A percentile compares a stretch with the other conserved stretches of the same genome.
phyloP scores from a whole-genome alignment of 1,140 invertebrate species.

The Thereuonema tuberculata region DNA sequence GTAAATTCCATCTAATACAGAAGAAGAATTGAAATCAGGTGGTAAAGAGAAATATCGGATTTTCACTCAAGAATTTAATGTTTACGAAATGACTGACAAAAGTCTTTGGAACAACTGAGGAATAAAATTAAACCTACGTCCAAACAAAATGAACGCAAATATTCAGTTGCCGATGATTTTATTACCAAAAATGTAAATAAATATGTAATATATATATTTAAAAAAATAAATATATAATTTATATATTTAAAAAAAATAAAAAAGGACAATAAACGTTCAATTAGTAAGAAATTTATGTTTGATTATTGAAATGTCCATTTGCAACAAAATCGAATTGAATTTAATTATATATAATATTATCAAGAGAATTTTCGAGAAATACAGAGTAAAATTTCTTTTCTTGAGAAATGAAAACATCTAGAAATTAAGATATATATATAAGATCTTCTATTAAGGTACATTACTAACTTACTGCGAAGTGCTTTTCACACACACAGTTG shows the following conservation, averaged over 20 bases:
- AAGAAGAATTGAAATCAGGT: neutral
- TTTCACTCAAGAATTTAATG: neutral
- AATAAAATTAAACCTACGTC: neutral
- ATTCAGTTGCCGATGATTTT: neutral
- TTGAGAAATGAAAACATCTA: neutral
- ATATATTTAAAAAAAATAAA: neutral
- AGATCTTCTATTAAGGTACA: no score
- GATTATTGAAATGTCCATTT: neutral
- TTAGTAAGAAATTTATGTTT: neutral
- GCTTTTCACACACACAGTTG: no score
- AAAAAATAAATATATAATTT: neutral
- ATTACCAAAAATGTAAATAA: neutral
- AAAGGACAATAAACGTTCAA: neutral
- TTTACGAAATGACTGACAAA: neutral
- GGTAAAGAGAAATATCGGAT: neutral
- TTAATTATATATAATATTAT: neutral
- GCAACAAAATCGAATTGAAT: neutral
- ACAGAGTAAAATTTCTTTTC: neutral
- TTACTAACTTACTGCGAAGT: no score
- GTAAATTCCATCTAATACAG: no score
- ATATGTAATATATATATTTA: neutral
- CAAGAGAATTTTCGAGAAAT: neutral
- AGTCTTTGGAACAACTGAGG: neutral
- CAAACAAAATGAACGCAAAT: neutral
- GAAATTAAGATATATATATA: no score